These are phyloP conservation scores for Eidolon helvum DNA, from an alignment of 2,113 vertebrate species.

Conservation along the genomic window DNA sequence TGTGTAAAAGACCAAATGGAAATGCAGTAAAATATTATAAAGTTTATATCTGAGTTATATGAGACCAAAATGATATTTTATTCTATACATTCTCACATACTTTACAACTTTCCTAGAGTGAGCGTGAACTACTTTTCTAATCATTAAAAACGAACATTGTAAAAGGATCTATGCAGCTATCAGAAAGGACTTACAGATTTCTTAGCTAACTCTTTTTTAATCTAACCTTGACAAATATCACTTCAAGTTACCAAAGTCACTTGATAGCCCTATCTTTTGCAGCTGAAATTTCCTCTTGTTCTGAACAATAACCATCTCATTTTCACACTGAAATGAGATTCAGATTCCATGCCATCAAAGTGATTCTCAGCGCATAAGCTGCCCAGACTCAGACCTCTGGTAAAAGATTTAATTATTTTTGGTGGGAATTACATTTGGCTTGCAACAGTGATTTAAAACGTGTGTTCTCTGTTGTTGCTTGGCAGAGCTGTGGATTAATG, in stretches of 20 bases:
- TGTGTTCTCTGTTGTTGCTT: conserved; percentile 61
- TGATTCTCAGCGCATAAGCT: conserved; percentile 11
- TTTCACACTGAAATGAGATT: conserved; percentile 42
- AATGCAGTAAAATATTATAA: background rate
- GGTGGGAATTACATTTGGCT: conserved; percentile 47
- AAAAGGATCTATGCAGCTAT: conserved; percentile 24
- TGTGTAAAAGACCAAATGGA: background rate
- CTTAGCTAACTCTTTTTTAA: conserved; percentile 7
- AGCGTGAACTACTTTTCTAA: background rate
- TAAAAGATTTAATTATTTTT: conserved; percentile 60
- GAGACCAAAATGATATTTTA: background rate
- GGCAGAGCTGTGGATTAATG: conserved; percentile 54
- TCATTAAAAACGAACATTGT: background rate
- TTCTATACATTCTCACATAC: background rate
- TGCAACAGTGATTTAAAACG: conserved; percentile 45
- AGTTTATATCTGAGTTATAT: background rate
- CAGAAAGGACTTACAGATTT: conserved; percentile 40
- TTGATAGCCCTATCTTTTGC: conserved; percentile 9
- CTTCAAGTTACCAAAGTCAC: conserved; percentile 58
- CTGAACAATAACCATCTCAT: background rate
- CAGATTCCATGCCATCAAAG: background rate
- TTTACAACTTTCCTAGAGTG: background rate
- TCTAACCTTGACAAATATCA: background rate
- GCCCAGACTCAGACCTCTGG: conserved; percentile 62
- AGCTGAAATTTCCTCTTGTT: background rate